These are phyloP conservation scores for Morone saxatilis DNA, from an alignment of 2,113 vertebrate genomes.

Conservation along the genomic window DNA sequence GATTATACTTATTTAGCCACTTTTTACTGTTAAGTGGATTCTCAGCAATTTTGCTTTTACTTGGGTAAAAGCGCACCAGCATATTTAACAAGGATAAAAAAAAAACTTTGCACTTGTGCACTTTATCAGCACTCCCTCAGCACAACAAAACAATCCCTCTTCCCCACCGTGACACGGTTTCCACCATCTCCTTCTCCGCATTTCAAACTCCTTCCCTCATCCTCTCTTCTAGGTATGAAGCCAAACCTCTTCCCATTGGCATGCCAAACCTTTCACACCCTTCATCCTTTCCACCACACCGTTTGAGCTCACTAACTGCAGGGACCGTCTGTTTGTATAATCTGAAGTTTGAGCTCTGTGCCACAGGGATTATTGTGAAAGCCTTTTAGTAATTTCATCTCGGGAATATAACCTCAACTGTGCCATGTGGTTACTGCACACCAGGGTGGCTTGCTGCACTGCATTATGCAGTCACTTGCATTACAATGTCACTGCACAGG, in stretches of 20 bases:
- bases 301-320: slow-evolving; percentile 36
- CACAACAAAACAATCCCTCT: slow-evolving; percentile 20
- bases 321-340: slow-evolving; percentile 15
- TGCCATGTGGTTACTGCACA: background rate
- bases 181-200: background rate
- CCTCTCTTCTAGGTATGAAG: background rate
- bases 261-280: slow-evolving; percentile 41
- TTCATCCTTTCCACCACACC: slow-evolving; percentile 22
- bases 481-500: slow-evolving; percentile 7
- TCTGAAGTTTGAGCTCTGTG: slow-evolving; percentile 33
- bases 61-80: background rate
- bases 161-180: background rate
- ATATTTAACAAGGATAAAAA: background rate
- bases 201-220: slow-evolving; percentile 18
- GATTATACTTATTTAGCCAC: background rate
- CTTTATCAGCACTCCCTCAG: background rate
- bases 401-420: slow-evolving; percentile 14
- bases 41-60: background rate
- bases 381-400: slow-evolving; percentile 35
- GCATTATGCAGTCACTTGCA: background rate
- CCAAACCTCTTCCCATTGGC: slow-evolving; percentile 13
- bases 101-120: background rate
- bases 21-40: background rate
- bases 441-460: background rate
- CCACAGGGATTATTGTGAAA: slow-evolving; percentile 34